Evolutionary conservation across 2,888 invertebrate genomes (phyloP), one percentile per base, ranked within the genome.

Genomic region (Listrodromus nycthemerus): DNA sequence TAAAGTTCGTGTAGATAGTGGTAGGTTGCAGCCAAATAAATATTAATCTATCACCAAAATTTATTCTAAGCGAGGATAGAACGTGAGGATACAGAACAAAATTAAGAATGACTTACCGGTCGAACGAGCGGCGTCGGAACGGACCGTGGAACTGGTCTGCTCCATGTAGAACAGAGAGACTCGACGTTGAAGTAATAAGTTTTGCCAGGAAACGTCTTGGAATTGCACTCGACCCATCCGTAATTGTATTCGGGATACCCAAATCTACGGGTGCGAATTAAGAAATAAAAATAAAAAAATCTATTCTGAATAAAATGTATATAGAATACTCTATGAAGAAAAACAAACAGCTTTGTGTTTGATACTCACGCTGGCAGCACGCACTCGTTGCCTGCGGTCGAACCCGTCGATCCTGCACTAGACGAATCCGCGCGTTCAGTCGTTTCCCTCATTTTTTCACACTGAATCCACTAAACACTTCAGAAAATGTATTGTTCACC

Each of bases 161-260:
- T 27, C 89, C 90, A 91, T 0, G 89, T 89, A 21, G 74, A 83
- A 55, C 84, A 84, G 6, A 27, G 24, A 4, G 86, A 88, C 24
- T 86, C 84, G 1, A 83, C 73, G 50, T 90, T 90, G 41, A 87
- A 88, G 48, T 84, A 90, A 81, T 90, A 90, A 5, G 61, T 55
- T 1, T 71, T 74, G 0, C 81, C 84, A 0, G 89, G 89, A 69
- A 79, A 79, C n/a, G 63, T 88, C n/a, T 55, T 87, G 1, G 91
- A 91, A 24, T 55, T 73, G 50, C 89, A 90, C 63, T 90, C 86
- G 3, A 91, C 67, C 91, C 90, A 91, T 55, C 88, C 86, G 4
- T 87, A 50, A 55, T 88, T 89, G 0, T 87, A 81, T 10, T 82
- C 75, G 37, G 87, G 89, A 8, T 85, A 37, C 0, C 89, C 90